Evolutionary conservation across 2,888 invertebrate genomes (phyloP).

Genomic region (Stramonita haemastoma): DNA sequence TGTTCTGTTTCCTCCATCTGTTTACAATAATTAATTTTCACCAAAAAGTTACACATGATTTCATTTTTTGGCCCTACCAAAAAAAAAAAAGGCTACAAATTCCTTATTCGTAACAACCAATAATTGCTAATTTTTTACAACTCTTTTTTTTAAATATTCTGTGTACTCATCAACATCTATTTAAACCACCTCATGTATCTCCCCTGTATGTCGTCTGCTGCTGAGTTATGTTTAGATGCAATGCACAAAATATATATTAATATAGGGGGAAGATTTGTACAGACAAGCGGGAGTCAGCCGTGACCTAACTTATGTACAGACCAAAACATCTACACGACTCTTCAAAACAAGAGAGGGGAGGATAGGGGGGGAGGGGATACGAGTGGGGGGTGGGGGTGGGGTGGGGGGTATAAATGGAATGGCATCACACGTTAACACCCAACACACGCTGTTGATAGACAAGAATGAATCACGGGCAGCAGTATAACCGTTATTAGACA

Average conservation of each 20-base stretch:
- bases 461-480: not conserved
- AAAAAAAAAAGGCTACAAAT: too few species aligned
- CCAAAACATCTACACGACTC: not conserved
- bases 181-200: too few species aligned
- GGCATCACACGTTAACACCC: not conserved
- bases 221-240: too few species aligned
- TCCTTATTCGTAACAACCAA: too few species aligned
- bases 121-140: too few species aligned
- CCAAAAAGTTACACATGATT: too few species aligned
- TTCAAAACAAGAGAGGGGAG: not conserved
- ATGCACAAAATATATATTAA: not conserved
- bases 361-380: not conserved
- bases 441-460: not conserved
- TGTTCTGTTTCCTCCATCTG: too few species aligned
- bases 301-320: not conserved
- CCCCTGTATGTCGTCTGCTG: too few species aligned
- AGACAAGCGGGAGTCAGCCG: not conserved
- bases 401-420: not conserved
- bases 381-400: not conserved
- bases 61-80: too few species aligned
- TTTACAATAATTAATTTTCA: too few species aligned
- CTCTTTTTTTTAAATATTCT: too few species aligned
- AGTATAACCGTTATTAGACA: conserved; percentile 26
- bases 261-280: not conserved
- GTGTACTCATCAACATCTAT: too few species aligned